Evolutionary conservation across 2,888 invertebrate species (phyloP).

Genomic region (Mesorhabditis sp.): DNA sequence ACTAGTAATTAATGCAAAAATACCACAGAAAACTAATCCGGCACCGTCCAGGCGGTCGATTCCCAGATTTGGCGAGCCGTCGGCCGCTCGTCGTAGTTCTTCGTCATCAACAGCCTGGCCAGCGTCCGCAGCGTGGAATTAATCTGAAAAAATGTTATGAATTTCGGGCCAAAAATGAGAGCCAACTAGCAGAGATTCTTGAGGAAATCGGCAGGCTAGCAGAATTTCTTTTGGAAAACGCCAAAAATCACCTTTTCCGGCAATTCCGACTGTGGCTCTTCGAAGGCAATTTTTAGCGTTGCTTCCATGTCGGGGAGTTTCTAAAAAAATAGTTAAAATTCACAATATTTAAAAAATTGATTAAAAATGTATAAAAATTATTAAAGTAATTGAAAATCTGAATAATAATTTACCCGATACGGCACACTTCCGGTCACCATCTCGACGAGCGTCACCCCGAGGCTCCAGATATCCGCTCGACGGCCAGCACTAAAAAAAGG

Average conservation of each 20-base stretch:
- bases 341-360: too few relatives aligned
- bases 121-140: neutral
- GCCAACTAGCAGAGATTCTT: too few relatives aligned
- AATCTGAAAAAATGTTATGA: neutral
- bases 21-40: neutral
- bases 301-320: slow-evolving; percentile 21
- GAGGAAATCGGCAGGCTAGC: too few relatives aligned
- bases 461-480: slow-evolving; percentile 49
- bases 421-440: slow-evolving; percentile 39
- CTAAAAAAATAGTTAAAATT: neutral
- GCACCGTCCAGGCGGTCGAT: neutral
- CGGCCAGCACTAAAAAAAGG: slow-evolving; percentile 18
- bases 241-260: neutral
- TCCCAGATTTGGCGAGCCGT: slow-evolving; percentile 7
- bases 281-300: slow-evolving; percentile 26
- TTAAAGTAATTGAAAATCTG: too few relatives aligned
- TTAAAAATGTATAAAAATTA: too few relatives aligned
- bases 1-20: too few relatives aligned
- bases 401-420: slow-evolving; percentile 18
- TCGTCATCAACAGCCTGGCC: slow-evolving; percentile 5
- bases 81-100: slow-evolving; percentile 8
- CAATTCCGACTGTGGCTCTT: slow-evolving; percentile 15
- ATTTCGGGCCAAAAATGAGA: too few relatives aligned
- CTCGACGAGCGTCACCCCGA: slow-evolving; percentile 41
- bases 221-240: too few relatives aligned